Percentiles rank a stretch among this genome's conserved stretches.
Evolutionary conservation across 2,113 vertebrate genomes (phyloP).

Genomic region (Hiodon tergisus): DNA sequence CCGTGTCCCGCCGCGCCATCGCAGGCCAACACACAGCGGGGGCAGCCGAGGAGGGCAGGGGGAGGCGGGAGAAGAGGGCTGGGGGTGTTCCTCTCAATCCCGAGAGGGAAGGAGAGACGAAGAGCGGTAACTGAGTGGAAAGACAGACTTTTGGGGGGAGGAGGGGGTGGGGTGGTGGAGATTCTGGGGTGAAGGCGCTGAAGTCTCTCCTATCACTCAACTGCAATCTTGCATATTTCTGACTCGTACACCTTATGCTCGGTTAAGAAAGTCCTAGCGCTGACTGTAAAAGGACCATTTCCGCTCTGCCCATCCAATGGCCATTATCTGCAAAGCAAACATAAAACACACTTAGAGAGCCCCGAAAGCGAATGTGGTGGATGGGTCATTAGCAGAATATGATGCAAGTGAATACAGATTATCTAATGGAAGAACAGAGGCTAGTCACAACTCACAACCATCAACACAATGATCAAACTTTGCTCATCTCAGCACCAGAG

Average conservation of each 20-base stretch:
- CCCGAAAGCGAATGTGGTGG: background rate
- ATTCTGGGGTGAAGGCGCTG: background rate
- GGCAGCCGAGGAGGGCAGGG: constrained; percentile 25
- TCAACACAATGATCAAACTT: background rate
- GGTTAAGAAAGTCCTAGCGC: background rate
- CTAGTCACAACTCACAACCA: background rate
- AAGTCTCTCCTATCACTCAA: constrained; percentile 31
- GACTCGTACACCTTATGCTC: background rate
- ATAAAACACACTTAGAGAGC: background rate
- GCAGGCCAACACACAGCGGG: constrained; percentile 50
- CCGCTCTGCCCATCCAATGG: constrained; percentile 23
- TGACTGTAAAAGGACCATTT: constrained; percentile 14
- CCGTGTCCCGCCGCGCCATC: constrained; percentile 67
- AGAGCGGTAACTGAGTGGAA: no score
- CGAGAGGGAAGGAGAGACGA: no score
- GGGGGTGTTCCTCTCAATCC: background rate
- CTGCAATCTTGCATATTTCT: constrained; percentile 15
- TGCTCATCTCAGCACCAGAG: background rate
- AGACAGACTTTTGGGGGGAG: background rate
- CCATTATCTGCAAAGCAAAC: background rate
- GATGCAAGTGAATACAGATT: background rate
- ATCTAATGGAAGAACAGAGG: background rate
- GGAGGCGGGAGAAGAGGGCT: background rate
- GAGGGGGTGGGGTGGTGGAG: constrained; percentile 11
- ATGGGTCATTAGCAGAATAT: background rate